Base-by-base conservation (phyloP, 2,888 invertebrate species). In the Uropetala carovei region DNA sequence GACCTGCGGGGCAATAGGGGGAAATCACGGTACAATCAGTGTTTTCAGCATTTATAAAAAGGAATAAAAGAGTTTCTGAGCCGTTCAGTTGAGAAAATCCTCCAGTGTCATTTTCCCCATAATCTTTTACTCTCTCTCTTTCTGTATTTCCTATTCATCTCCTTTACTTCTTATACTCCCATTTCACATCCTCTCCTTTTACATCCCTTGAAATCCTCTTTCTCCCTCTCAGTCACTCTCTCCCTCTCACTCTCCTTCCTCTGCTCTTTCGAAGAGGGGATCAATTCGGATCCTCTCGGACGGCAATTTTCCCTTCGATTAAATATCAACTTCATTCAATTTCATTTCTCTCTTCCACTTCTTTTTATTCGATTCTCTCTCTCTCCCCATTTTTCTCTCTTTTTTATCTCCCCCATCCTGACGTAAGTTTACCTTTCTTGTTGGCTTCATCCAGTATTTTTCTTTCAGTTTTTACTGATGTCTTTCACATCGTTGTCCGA, bases 131-230 rank as follows among this genome's bases (percentile, higher is more conserved):
- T 5, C 56, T 56, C 30, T 30, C 43, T 82, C 43, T n/a, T n/a
- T n/a, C n/a, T n/a, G n/a, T n/a, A n/a, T n/a, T n/a, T 82, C 30
- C n/a, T 82, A 8, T 16, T 43, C 82, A 13, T 13, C 43, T 83
- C 10, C 83, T 56, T n/a, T 56, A n/a, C 14, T 83, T 57, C 56
- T 14, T 16, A 43, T 16, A 43, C 7, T 57, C 56, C 57, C 83
- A 91, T 75, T 30, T 75, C 91, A 64, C 68, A 68, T 30, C 64
- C 60, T 64, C 68, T 91, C 91, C 64, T 68, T 91, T 91, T 91
- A 64, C 68, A 13, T 64, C 75, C 68, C 16, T 22, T 57, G n/a
- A 14, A 16, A 22, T 57, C 18, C 59, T 86, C 16, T n/a, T 27
- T 58, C 14, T 30, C 83, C 14, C 82, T 13, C 86, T 22, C 16